Conservation (phyloP, 2,113 vertebrate genomes). For the Maccullochella peelii region DNA sequence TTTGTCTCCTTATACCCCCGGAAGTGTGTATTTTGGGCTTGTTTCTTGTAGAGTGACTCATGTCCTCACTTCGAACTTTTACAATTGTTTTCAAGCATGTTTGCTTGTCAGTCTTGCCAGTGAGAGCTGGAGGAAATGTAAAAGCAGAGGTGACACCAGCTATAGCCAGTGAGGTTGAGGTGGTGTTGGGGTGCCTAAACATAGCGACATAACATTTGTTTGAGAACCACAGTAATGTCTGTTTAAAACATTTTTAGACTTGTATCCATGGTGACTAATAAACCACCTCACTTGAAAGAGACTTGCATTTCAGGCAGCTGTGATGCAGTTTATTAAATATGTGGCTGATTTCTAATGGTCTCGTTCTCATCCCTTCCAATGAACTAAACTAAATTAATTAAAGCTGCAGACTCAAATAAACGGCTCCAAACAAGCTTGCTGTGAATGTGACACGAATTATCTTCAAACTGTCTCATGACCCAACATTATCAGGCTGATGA, state of each 20-base stretch:
- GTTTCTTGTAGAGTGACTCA: neutral
- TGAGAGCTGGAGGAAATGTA: neutral
- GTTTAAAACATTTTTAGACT: neutral
- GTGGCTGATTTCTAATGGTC: neutral
- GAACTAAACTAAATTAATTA: constrained; percentile 11
- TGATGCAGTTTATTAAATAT: constrained; percentile 22
- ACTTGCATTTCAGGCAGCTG: neutral
- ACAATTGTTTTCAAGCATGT: neutral
- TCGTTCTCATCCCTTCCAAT: constrained; percentile 14
- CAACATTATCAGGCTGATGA: neutral
- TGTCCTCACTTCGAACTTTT: neutral
- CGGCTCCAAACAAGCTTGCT: constrained; percentile 2
- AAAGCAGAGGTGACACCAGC: neutral
- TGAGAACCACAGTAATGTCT: neutral
- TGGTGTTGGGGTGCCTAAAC: neutral
- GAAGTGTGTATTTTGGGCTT: neutral
- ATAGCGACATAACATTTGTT: neutral
- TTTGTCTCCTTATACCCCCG: neutral
- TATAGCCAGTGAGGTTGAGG: neutral
- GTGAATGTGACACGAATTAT: neutral
- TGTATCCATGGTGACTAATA: constrained; percentile 26
- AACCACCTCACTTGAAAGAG: constrained; percentile 13
- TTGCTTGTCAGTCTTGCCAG: neutral
- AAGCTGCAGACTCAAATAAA: constrained; percentile 16
- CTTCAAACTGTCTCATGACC: neutral